phyloP scores from a whole-genome alignment of 2,797 vertebrate genomes.

The Halcyon badia region DNA sequence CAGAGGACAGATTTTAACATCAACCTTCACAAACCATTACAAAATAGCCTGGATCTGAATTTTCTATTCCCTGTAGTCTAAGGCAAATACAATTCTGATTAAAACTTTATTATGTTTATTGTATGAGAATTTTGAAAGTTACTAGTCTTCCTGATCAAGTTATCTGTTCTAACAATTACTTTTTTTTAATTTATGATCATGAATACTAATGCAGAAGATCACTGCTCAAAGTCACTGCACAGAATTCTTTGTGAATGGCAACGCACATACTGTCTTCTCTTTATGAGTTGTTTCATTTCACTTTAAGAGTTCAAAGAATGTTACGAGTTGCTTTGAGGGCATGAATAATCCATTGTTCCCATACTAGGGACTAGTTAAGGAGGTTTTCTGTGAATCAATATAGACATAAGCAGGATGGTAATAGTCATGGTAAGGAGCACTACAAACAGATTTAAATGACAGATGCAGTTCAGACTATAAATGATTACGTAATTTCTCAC shows the following conservation, averaged over 20 bases:
- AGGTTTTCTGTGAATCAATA: slow-evolving; percentile 4
- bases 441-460: slow-evolving; percentile 60
- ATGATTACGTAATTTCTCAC: slow-evolving; percentile 54
- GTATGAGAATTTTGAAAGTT: neutral
- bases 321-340: neutral
- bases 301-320: neutral
- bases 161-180: neutral
- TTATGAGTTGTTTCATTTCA: neutral
- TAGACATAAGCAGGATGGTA: neutral
- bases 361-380: neutral
- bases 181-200: neutral
- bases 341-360: neutral
- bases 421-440: neutral
- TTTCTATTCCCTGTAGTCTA: neutral
- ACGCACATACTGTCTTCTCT: neutral
- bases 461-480: slow-evolving; percentile 57
- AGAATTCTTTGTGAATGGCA: neutral
- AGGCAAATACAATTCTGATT: neutral
- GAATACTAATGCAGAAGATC: neutral
- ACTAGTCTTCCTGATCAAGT: neutral
- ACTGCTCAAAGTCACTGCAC: neutral
- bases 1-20: slow-evolving; percentile 28
- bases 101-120: neutral
- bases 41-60: neutral
- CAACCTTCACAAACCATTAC: neutral